These are phyloP conservation scores for Lipotes vexillifer DNA, from an alignment of 2,113 vertebrate genomes.

Conservation along the genomic window DNA sequence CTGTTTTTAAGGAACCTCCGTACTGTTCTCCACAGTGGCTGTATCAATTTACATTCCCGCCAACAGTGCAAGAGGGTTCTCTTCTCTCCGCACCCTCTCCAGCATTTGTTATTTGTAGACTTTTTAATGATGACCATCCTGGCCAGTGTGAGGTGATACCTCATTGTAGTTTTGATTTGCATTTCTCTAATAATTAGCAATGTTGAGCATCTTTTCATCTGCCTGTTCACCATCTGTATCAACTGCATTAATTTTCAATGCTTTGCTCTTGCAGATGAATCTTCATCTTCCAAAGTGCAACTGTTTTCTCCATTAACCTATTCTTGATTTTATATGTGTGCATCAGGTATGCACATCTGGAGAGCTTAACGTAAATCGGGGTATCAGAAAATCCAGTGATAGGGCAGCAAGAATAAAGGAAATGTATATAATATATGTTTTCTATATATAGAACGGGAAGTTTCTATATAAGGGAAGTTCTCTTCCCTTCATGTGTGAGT, in stretches of 20 bases:
- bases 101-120: neutral
- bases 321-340: neutral
- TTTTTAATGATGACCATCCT: neutral
- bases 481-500: neutral
- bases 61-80: fast-evolving
- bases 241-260: neutral
- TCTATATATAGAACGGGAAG: no score
- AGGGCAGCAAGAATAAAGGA: neutral
- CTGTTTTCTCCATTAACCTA: neutral
- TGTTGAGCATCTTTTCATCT: neutral
- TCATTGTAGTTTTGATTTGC: no score
- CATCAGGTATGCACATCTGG: fast-evolving
- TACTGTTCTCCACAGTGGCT: neutral
- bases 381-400: neutral
- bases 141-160: neutral
- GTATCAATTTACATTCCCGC: neutral
- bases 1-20: neutral
- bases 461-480: no score
- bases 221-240: neutral
- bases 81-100: neutral
- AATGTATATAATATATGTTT: fast-evolving
- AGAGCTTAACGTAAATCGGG: neutral
- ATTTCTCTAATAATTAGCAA: neutral
- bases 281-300: neutral
- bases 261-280: neutral